A percentile compares a stretch with the other conserved stretches of the same genome.
phyloP scores from a whole-genome alignment of 2,888 invertebrate genomes.

The Cantharis rufa region DNA sequence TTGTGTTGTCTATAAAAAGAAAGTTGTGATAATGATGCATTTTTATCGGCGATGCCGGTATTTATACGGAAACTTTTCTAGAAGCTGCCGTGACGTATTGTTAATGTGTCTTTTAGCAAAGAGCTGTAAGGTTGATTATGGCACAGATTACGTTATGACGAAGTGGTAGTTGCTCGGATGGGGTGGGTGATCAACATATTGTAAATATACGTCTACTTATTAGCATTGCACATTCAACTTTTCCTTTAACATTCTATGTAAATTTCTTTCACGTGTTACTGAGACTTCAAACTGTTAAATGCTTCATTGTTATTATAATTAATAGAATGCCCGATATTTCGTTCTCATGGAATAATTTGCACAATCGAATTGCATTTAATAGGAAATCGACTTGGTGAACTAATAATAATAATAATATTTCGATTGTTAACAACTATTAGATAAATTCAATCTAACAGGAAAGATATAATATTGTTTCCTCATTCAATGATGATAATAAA shows the following conservation, averaged over 20 bases:
- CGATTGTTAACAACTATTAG: background rate
- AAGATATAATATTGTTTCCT: background rate
- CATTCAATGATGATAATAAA: background rate
- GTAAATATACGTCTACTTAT: conserved; percentile 12
- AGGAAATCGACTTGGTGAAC: background rate
- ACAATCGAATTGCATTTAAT: background rate
- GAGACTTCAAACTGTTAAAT: background rate
- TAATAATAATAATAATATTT: background rate
- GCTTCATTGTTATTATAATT: background rate
- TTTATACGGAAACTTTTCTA: conserved; percentile 14
- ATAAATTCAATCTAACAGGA: background rate
- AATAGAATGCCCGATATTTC: background rate
- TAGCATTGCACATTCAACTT: conserved; percentile 21
- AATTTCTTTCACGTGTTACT: conserved; percentile 4
- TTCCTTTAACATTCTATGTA: conserved; percentile 20
- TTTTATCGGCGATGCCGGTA: conserved; percentile 1
- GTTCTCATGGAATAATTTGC: background rate
- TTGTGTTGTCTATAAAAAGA: background rate
- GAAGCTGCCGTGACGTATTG: conserved; percentile 1
- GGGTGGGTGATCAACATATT: conserved; percentile 15
- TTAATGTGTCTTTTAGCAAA: conserved; percentile 7
- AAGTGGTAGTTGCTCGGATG: conserved; percentile 9
- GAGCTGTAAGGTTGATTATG: conserved; percentile 17
- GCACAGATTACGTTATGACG: background rate
- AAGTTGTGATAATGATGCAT: conserved; percentile 1